Evolutionary conservation across 2,113 vertebrate genomes (phyloP), one percentile per base, ranked within the genome.

Genomic region (Tamias sibiricus): DNA sequence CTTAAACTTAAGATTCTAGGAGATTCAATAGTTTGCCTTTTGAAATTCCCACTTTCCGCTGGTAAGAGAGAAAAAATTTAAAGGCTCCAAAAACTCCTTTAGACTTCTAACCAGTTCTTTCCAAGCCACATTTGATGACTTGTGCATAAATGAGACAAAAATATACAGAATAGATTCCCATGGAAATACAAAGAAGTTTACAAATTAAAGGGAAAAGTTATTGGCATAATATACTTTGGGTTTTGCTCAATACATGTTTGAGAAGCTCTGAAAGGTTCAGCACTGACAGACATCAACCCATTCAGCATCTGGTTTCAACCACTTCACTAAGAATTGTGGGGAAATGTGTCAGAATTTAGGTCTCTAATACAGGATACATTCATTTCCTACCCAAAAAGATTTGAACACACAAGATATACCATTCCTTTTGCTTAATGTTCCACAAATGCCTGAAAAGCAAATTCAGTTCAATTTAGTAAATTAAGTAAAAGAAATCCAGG

Each of bases 361-460:
- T 75, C 49, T 92, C 35, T 14, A 84, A 96, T 30, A 80, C 1
- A 75, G 81, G 76, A 32, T 0, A 32, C 1, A 86, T 93, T 96
- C 68, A 96, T 22, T 35, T 95, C 57, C 74, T 66, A 64, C 32
- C 17, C 87, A 28, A 81, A 69, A 92, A 75, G 35, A 64, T 32
- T 6, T 89, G 28, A 96, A 97, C 94, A 92, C 30, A 91, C 40
- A 49, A 62, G 26, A 91, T 66, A 47, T 11, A 91, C 42, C 79
- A 88, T 71, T 87, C n/a, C 40, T 96, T 96, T 95, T 76, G 49
- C 82, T 89, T 97, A 93, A 74, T 75, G 69, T 64, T 96, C 71
- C 80, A 76, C n/a, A 92, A 96, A 97, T 52, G 47, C 64, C 95
- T 94, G 42, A 87, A 98, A 96, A 93, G 84, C 90, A 30, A 96